Evolutionary conservation across 2,888 invertebrate species (phyloP), one percentile per base, ranked within the genome.

Genomic region (Perithous albicinctus): DNA sequence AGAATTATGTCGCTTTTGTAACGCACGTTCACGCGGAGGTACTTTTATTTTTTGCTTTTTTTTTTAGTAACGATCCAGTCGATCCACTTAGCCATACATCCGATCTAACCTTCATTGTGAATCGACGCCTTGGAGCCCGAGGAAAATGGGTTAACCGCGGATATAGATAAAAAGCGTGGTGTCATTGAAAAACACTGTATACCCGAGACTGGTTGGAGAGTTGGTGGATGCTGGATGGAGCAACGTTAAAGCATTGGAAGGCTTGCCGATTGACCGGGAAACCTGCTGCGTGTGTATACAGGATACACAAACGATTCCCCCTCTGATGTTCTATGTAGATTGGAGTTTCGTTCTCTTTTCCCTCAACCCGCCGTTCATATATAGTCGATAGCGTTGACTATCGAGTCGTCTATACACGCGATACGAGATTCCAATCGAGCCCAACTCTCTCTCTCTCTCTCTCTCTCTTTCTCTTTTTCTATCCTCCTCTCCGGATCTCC

Each of bases 401-500:
- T 77, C 69, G 46, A 61, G 48, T 43, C 48, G 74, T 74, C 46
- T 51, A 63, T 35, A 79, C 51, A 69, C 43, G 61, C 63, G 61
- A 79, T 73, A 74, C 73, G 61, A 51, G 66, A 73, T 78, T 51
- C 72, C 66, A 72, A 66, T 72, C 56, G 78, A 10, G 46, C 56
- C 35, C 15, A 7, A 1, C 43, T 43, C 4, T 23, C 38, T 38
- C 35, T 20, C 20, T 59, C 18, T n/a, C n/a, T 35, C 69, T 10
- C 15, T 38, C 56, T 6, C 23, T 54, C 70, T 59, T 38, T 8
- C 23, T n/a, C n/a, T n/a, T n/a, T n/a, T n/a, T 35, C 69, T 10
- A 15, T 38, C 56, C 10, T 29, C 41, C 70, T 59, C 43, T 8
- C 23, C 26, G 56, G 54, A 46, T 46, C 29, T n/a, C 41, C 26